Conservation (phyloP, 2,113 vertebrate genomes). For the Cisticola juncidis region DNA sequence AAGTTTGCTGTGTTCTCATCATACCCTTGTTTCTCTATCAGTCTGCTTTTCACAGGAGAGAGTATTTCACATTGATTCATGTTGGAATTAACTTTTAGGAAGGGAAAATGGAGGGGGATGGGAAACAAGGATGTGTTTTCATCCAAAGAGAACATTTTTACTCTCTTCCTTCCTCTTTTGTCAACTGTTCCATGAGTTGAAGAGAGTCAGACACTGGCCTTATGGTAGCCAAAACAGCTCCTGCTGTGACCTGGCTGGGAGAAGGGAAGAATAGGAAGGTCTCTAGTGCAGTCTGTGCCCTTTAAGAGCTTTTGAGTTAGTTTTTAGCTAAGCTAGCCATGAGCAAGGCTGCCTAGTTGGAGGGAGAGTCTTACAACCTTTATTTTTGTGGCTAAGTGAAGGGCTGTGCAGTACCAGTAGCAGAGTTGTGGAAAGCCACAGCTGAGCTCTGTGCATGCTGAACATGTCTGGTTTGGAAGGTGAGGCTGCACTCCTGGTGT, state of each 20-base stretch:
- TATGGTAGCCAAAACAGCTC: neutral
- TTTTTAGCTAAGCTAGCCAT: neutral
- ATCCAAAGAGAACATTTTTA: neutral
- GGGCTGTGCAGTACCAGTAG: neutral
- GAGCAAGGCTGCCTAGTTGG: neutral
- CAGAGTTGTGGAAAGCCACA: neutral
- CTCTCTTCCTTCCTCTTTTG: neutral
- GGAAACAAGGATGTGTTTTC: neutral
- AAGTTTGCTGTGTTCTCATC: neutral
- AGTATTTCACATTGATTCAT: neutral
- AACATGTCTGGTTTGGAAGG: neutral
- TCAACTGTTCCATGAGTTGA: neutral
- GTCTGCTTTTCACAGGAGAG: neutral
- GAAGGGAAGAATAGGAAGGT: neutral
- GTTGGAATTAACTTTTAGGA: neutral
- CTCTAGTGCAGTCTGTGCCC: neutral
- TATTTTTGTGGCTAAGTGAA: neutral
- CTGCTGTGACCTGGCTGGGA: neutral
- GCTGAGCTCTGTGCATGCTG: neutral
- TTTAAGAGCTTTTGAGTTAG: neutral
- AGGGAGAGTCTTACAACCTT: neutral
- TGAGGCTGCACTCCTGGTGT: neutral
- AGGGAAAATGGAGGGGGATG: neutral
- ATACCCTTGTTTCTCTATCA: neutral
- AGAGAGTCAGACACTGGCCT: neutral